These are phyloP conservation scores for Excalfactoria chinensis DNA, from an alignment of 2,113 vertebrate genomes.

Conservation along the genomic window DNA sequence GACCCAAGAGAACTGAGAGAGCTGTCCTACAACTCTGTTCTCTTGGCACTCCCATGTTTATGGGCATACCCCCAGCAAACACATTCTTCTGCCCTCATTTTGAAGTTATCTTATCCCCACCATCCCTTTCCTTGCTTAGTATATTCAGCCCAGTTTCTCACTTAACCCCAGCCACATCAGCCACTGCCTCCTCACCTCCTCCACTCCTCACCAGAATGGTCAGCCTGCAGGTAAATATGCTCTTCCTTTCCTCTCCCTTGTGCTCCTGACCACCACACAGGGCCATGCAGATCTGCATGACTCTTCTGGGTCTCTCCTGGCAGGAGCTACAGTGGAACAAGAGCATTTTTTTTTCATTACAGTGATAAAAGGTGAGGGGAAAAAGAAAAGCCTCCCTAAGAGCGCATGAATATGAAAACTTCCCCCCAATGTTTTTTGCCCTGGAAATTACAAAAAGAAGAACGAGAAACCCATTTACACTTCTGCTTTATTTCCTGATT, in stretches of 20 bases:
- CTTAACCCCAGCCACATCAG: not conserved
- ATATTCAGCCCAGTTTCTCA: fast-evolving
- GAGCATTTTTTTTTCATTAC: not conserved
- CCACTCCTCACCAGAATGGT: fast-evolving
- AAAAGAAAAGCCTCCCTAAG: not conserved
- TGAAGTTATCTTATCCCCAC: fast-evolving
- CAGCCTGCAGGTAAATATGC: no score
- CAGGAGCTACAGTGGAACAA: not conserved
- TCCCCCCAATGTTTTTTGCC: not conserved
- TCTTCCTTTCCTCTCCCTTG: fast-evolving
- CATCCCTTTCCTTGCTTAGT: not conserved
- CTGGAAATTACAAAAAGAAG: not conserved
- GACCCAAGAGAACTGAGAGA: fast-evolving
- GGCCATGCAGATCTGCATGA: fast-evolving
- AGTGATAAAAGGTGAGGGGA: no score
- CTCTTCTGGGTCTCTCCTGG: not conserved
- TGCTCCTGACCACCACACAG: not conserved
- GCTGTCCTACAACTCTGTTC: fast-evolving
- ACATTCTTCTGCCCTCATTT: fast-evolving
- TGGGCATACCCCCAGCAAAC: fast-evolving
- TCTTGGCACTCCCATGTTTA: not conserved
- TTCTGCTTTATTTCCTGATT: not conserved
- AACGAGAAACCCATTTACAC: fast-evolving
- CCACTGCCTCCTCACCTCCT: fast-evolving
- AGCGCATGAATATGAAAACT: fast-evolving